Evolutionary conservation across 2,797 vertebrate species (phyloP).

Genomic region (Lepus oiostolus): DNA sequence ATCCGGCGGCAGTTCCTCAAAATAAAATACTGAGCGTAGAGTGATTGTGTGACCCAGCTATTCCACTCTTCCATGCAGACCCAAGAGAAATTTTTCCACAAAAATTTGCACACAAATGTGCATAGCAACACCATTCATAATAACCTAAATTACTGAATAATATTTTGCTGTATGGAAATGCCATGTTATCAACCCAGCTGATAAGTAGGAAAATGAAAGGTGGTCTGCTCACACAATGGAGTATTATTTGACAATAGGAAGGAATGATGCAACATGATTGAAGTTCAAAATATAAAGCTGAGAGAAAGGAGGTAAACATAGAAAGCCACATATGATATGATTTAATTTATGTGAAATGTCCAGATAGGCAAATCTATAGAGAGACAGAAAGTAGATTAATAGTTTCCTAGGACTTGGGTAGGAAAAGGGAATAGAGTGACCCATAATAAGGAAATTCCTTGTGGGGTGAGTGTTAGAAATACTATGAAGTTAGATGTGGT

Average conservation of each 20-base stretch:
- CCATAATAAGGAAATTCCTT: not conserved
- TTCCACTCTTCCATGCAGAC: not conserved
- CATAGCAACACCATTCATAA: slow-evolving; percentile 15
- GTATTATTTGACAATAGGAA: not conserved
- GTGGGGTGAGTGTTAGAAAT: not conserved
- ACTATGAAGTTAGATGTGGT: not conserved
- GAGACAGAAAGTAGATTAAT: not conserved
- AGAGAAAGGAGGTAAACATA: not conserved
- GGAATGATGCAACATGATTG: not conserved
- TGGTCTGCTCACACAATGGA: not conserved
- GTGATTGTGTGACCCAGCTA: not conserved
- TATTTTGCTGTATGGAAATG: not conserved
- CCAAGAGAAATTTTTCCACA: slow-evolving; percentile 32
- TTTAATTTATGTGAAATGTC: not conserved
- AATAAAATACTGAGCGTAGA: not conserved
- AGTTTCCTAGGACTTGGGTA: not conserved
- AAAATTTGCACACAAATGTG: not conserved
- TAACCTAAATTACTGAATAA: slow-evolving; percentile 8
- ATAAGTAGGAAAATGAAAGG: not conserved
- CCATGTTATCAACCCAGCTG: not conserved
- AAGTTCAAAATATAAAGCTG: not conserved
- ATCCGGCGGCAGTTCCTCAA: not conserved
- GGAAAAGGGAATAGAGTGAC: not conserved
- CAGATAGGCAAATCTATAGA: not conserved
- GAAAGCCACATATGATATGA: not conserved